Evolutionary conservation across 2,888 invertebrate genomes (phyloP).

Genomic region (Nemurella pictetii): DNA sequence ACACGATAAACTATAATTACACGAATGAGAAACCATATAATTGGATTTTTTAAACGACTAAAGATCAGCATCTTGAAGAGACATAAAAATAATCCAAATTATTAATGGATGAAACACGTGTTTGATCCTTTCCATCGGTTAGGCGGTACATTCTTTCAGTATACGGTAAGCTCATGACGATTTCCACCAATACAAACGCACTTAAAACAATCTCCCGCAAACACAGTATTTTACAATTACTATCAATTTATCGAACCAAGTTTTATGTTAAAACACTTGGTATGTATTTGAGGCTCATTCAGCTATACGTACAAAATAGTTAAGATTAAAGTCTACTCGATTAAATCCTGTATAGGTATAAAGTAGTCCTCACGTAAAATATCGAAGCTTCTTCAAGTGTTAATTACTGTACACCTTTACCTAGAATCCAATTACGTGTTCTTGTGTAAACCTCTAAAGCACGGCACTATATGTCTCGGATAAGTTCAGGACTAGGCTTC

Average conservation of each 20-base stretch:
- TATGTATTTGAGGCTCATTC: no score
- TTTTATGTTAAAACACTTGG: no score
- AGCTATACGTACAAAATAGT: no score
- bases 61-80: neutral
- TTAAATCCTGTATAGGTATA: neutral
- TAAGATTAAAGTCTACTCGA: neutral
- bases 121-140: no score
- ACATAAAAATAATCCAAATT: no score
- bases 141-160: no score
- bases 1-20: neutral
- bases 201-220: no score
- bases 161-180: no score
- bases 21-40: neutral
- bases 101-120: no score
- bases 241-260: no score
- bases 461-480: neutral
- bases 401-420: neutral
- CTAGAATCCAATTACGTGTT: neutral
- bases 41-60: neutral
- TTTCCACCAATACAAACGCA: no score
- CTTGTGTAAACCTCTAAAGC: neutral
- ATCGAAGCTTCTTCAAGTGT: neutral
- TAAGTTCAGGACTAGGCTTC: neutral
- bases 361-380: slow-evolving; percentile 11
- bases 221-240: no score